A percentile compares a stretch with the other conserved stretches of the same genome.
Conservation (phyloP, 2,113 vertebrate genomes). For the Apistogramma diplotaenia region DNA sequence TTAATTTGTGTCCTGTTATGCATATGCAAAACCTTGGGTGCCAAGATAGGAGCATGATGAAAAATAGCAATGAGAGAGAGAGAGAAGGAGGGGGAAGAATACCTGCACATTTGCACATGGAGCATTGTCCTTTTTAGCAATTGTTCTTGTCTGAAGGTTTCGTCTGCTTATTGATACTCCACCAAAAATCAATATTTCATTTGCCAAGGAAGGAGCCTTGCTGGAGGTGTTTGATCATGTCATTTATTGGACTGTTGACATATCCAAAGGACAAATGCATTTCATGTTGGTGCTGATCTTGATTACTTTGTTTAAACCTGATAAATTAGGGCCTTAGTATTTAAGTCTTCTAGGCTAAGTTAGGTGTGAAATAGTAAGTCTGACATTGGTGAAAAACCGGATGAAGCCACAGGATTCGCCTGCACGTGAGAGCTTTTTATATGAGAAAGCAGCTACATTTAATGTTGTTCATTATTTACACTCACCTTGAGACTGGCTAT, state of each 20-base stretch:
- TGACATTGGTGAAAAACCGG: neutral
- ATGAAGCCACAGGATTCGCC: neutral
- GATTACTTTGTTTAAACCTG: neutral
- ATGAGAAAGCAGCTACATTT: neutral
- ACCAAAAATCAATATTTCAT: neutral
- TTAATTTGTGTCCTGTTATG: conserved; percentile 11
- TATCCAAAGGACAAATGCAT: neutral
- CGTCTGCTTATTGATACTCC: neutral
- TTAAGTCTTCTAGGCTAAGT: neutral
- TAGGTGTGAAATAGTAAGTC: neutral
- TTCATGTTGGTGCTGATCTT: neutral
- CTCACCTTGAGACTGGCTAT: conserved; percentile 11
- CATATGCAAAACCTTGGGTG: neutral
- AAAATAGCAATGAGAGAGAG: neutral
- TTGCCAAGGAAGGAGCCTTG: neutral
- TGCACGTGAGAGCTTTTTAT: neutral
- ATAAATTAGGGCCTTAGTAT: neutral
- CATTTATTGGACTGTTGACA: neutral
- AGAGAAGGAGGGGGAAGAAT: neutral
- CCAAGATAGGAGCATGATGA: neutral
- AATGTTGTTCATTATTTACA: neutral
- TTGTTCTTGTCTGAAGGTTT: neutral
- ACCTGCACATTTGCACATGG: neutral
- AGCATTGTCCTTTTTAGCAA: neutral
- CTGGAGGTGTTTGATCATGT: neutral